phyloP scores from a whole-genome alignment of 2,888 invertebrate genomes.

The Microchrysa polita region DNA sequence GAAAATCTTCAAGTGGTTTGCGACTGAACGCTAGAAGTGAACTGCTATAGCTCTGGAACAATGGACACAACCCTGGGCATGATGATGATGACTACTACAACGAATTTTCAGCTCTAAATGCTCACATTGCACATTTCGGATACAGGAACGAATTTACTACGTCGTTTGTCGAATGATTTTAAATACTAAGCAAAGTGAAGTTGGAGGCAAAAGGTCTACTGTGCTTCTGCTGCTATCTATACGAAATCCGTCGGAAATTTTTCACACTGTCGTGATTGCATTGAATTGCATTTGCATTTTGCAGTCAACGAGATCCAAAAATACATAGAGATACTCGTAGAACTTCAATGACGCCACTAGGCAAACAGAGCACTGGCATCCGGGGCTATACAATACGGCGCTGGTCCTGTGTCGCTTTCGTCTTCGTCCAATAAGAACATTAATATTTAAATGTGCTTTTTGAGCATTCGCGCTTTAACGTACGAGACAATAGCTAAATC shows the following conservation, averaged over 20 bases:
- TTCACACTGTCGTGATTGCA: slow-evolving; percentile 34
- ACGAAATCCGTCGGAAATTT: slow-evolving; percentile 19
- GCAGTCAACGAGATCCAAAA: not conserved
- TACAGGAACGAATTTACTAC: not conserved
- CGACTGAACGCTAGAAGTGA: slow-evolving; percentile 18
- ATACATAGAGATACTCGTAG: too few species aligned
- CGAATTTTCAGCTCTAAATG: slow-evolving; percentile 13
- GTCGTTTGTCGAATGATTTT: slow-evolving; percentile 8
- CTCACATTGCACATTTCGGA: slow-evolving; percentile 4
- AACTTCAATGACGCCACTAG: not conserved
- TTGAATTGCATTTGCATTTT: slow-evolving; percentile 30
- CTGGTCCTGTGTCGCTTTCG: too few species aligned
- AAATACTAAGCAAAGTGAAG: slow-evolving; percentile 3
- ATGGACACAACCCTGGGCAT: not conserved
- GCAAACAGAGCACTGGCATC: not conserved
- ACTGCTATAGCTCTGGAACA: slow-evolving; percentile 4
- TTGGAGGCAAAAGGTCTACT: too few species aligned
- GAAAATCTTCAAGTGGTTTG: slow-evolving; percentile 37
- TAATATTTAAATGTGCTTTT: slow-evolving; percentile 28
- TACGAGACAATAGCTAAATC: not conserved
- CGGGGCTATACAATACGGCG: too few species aligned
- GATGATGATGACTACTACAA: not conserved
- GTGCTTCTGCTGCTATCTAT: not conserved
- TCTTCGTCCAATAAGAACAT: not conserved
- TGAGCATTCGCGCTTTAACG: not conserved